Evolutionary conservation across 92 coral and sea anemone genomes (phyloP).

Genomic region (Galaxea fascicularis): DNA sequence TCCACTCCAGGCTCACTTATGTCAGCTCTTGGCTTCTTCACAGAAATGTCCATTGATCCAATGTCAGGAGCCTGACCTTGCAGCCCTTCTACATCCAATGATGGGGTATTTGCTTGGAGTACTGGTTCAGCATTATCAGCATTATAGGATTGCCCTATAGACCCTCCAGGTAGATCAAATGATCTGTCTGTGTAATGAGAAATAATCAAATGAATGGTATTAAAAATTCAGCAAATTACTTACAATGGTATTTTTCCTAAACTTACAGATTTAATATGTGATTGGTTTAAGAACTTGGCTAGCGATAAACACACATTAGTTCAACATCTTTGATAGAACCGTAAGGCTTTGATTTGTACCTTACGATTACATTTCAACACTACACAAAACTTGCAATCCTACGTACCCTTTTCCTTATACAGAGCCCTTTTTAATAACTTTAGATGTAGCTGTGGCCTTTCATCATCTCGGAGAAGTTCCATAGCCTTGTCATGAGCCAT

Average conservation of each 20-base stretch:
- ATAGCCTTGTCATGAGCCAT: constrained; percentile 78
- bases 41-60: background rate
- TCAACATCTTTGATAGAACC: background rate
- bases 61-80: constrained; percentile 22
- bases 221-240: no score
- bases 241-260: no score
- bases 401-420: constrained; percentile 28
- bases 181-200: background rate
- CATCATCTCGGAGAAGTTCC: constrained; percentile 53
- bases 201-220: background rate
- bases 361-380: background rate
- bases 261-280: no score
- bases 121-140: constrained; percentile 12
- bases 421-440: constrained; percentile 16
- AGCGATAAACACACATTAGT: no score
- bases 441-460: constrained; percentile 14
- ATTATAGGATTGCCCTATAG: constrained; percentile 26
- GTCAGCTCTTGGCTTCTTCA: background rate
- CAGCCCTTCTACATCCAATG: constrained; percentile 32
- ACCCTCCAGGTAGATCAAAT: background rate
- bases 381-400: background rate
- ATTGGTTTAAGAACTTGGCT: no score
- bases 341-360: background rate
- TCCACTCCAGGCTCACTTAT: constrained; percentile 3
- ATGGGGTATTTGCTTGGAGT: constrained; percentile 16